Conservation (phyloP, 2,888 invertebrate genomes). For the Calameuta pallipes region DNA sequence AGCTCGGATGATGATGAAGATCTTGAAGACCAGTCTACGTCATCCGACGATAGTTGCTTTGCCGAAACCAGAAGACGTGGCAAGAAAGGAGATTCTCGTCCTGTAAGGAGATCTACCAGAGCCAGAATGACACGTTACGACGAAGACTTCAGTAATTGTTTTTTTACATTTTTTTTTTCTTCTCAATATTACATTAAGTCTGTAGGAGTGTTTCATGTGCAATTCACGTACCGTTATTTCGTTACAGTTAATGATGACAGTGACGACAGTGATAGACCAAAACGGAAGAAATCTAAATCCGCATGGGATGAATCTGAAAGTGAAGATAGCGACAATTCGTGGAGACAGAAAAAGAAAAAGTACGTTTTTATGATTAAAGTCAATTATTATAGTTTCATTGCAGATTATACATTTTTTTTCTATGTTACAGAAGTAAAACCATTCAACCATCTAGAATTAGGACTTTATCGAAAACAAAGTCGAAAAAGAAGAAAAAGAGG, state of each 20-base stretch:
- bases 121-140: slow-evolving; percentile 69
- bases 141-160: slow-evolving; percentile 70
- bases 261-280: slow-evolving; percentile 71
- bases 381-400: neutral
- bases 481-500: slow-evolving; percentile 66
- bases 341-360: slow-evolving; percentile 69
- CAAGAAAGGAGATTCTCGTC: slow-evolving; percentile 65
- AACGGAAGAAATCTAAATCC: slow-evolving; percentile 71
- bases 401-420: slow-evolving; percentile 19
- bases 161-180: slow-evolving; percentile 15
- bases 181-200: neutral
- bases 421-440: slow-evolving; percentile 49
- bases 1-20: slow-evolving; percentile 74
- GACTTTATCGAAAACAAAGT: slow-evolving; percentile 60
- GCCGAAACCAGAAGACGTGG: slow-evolving; percentile 67
- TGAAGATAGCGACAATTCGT: slow-evolving; percentile 73
- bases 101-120: slow-evolving; percentile 70
- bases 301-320: slow-evolving; percentile 73
- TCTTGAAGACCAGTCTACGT: slow-evolving; percentile 68
- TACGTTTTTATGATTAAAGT: slow-evolving; percentile 33
- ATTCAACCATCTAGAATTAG: slow-evolving; percentile 47
- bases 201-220: neutral
- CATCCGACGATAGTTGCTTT: slow-evolving; percentile 71
- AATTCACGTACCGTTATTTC: slow-evolving; percentile 6
- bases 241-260: slow-evolving; percentile 68